Percentiles rank a stretch among this genome's conserved stretches.
Evolutionary conservation across 2,888 invertebrate genomes (phyloP).

Genomic region (Alsophila aescularia): DNA sequence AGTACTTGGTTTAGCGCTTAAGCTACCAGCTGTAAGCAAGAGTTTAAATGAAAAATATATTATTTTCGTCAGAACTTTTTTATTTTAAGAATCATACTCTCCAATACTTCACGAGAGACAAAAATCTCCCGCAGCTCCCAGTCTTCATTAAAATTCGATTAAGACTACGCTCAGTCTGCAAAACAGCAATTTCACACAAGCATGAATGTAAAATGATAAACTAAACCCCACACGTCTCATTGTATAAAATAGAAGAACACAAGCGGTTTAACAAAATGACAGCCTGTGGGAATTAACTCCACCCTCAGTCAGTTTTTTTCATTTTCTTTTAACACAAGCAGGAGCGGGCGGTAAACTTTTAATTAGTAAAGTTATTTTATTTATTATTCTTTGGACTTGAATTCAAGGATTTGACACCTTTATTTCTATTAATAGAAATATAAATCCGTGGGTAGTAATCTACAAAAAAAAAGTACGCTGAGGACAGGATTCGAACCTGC

Average conservation of each 20-base stretch:
- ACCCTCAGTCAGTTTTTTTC: conserved; percentile 42
- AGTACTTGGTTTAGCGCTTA: too few relatives aligned
- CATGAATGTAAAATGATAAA: neutral
- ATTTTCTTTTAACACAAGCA: conserved; percentile 55
- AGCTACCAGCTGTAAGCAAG: too few relatives aligned
- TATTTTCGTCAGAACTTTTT: too few relatives aligned
- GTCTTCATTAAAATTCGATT: neutral
- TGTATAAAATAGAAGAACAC: conserved; percentile 22
- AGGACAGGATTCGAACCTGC: conserved; percentile 85
- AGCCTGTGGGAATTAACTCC: conserved; percentile 47
- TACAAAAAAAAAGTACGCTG: conserved; percentile 34
- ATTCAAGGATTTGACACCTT: conserved; percentile 33
- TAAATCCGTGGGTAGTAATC: too few relatives aligned
- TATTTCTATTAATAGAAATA: too few relatives aligned
- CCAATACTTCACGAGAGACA: neutral
- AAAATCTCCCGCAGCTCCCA: neutral
- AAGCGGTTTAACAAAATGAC: neutral
- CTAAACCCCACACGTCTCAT: neutral
- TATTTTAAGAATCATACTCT: too few relatives aligned
- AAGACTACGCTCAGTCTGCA: neutral
- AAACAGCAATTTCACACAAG: neutral
- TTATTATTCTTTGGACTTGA: conserved; percentile 45
- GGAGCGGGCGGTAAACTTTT: conserved; percentile 65
- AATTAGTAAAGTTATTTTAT: conserved; percentile 69
- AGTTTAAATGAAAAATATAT: too few relatives aligned